Conservation (phyloP, 2,888 invertebrate genomes). For the Tethea ocularis region DNA sequence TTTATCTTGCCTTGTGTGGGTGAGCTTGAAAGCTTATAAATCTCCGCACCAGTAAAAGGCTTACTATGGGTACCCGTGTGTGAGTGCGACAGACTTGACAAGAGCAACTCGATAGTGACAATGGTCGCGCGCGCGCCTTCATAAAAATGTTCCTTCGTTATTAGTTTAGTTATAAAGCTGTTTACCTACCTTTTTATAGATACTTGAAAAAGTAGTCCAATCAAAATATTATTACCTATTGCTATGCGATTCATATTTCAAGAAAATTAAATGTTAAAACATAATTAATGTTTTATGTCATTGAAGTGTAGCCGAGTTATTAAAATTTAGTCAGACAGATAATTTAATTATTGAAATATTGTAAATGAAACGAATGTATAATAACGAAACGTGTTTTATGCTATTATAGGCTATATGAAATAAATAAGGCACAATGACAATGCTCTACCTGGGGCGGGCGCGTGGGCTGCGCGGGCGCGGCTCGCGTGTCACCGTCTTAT, state of each 20-base stretch:
- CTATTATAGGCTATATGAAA: conserved; percentile 23
- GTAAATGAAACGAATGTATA: neutral
- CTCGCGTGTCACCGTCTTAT: conserved; percentile 30
- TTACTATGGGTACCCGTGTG: conserved; percentile 44
- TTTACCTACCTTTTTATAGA: neutral
- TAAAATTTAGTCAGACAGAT: neutral
- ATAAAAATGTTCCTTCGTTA: conserved; percentile 23
- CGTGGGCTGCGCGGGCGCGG: conserved; percentile 44
- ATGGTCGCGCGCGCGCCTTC: conserved; percentile 61
- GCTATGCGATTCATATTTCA: neutral
- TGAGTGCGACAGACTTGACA: conserved; percentile 57
- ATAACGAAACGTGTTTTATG: neutral
- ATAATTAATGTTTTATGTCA: neutral
- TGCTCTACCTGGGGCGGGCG: conserved; percentile 46
- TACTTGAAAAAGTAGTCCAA: neutral
- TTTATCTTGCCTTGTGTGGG: conserved; percentile 48
- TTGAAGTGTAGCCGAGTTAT: neutral
- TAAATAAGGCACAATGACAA: conserved; percentile 41
- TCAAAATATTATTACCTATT: neutral
- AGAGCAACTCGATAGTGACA: conserved; percentile 60
- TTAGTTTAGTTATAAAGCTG: neutral
- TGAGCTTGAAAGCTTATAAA: conserved; percentile 75
- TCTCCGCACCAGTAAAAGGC: conserved; percentile 48
- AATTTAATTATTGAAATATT: neutral
- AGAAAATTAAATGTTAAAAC: neutral